Conservation (phyloP, 2,113 vertebrate genomes). For the Heliornis fulica region DNA sequence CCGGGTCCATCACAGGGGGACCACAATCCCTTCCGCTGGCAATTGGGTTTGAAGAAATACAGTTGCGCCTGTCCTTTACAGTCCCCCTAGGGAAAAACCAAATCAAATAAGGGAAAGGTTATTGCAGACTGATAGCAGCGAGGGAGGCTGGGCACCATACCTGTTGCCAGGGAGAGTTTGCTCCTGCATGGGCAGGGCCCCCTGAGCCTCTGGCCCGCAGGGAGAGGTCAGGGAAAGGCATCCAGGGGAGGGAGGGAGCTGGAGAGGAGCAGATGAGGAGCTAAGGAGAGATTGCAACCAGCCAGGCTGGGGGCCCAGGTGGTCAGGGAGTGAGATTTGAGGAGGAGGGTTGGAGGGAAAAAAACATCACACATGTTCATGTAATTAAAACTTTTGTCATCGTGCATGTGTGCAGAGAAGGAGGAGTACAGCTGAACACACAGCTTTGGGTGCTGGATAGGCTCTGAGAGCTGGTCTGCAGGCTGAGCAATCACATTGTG, state of each 20-base stretch:
- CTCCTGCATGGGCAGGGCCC: not conserved
- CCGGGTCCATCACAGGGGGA: rapidly evolving
- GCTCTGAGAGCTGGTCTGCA: not conserved
- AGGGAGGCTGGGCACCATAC: not conserved
- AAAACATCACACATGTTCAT: not conserved
- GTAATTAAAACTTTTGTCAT: not conserved
- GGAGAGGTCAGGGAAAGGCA: not conserved
- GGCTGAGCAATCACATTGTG: not conserved
- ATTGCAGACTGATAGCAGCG: slow-evolving; percentile 36
- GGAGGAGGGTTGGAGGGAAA: not conserved
- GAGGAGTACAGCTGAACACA: rapidly evolving
- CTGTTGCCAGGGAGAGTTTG: slow-evolving; percentile 32
- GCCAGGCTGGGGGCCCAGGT: not conserved
- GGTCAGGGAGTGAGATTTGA: not conserved
- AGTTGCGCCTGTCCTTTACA: not conserved
- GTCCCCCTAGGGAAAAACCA: not conserved
- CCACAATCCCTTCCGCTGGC: rapidly evolving
- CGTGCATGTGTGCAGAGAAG: rapidly evolving
- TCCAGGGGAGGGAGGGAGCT: not conserved
- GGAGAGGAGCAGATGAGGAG: not conserved
- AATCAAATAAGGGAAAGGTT: slow-evolving; percentile 42
- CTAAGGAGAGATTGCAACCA: not conserved
- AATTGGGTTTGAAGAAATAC: not conserved
- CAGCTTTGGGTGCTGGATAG: not conserved
- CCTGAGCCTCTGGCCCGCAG: not conserved